Base-by-base conservation (phyloP, 2,888 invertebrate species). In the Helleia helle region DNA sequence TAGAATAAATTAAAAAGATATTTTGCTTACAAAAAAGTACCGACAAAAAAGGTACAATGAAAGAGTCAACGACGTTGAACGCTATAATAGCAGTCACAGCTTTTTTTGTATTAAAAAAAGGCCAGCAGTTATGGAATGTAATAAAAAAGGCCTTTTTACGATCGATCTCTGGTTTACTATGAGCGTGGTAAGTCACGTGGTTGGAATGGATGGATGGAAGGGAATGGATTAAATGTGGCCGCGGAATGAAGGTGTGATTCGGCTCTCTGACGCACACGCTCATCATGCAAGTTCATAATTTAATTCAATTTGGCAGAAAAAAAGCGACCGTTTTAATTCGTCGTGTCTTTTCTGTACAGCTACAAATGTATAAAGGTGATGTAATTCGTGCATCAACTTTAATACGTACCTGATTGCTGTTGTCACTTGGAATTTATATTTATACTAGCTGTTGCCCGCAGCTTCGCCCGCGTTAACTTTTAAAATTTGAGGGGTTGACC, bases 171-270 rank as follows among this genome's bases (percentile, higher is more conserved):
- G 22, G 25, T 40, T 47, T 41, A 39, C 41, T 47, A 44, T 48
- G 41, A 40, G 37, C 24, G 40, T 42, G 46, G 48, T 41, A 40
- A 42, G 48, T 48, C 48, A 51, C 48, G 50, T 47, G 47, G 44
- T 49, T n/a, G n/a, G n/a, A n/a, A n/a, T n/a, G n/a, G n/a, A n/a
- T n/a, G n/a, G n/a, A 46, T 43, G 48, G 48, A 47, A 45, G 50
- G 54, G 51, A 47, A 47, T 55, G 49, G 50, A 50, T 51, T 44
- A 48, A 50, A 51, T 51, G 50, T 48, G 47, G 58, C 47, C 50
- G 44, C 52, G 54, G 55, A 62, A 58, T 55, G 51, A 50, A 58
- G 49, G 47, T 48, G 51, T 65, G 63, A 71, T 50, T 65, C 66
- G 66, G 53, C 49, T 47, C 39, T 45, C 62, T 71, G 64, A 63